Evolutionary conservation across 2,797 vertebrate species (phyloP).

Genomic region (Sebastes steindachneri): DNA sequence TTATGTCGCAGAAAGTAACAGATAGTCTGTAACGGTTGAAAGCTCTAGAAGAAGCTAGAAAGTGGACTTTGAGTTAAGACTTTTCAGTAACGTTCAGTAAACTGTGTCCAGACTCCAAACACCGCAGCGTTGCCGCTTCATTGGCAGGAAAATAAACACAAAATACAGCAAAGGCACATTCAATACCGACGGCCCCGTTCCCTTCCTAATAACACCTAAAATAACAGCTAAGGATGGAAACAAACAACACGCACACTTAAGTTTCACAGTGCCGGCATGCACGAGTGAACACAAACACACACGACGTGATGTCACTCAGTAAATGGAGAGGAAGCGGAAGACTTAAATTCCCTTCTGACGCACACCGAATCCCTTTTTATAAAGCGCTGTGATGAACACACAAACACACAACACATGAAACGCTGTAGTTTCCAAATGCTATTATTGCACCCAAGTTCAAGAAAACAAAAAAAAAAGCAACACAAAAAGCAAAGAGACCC

Average conservation of each 20-base stretch:
- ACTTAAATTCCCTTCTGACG: slow-evolving; percentile 27
- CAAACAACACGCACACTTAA: background rate
- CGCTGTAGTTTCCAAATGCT: slow-evolving; percentile 33
- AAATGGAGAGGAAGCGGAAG: background rate
- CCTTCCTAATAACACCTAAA: slow-evolving; percentile 34
- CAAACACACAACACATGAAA: background rate
- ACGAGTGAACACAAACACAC: background rate
- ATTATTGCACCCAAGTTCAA: slow-evolving; percentile 76
- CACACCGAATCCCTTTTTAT: slow-evolving; percentile 54
- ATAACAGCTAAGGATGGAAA: background rate
- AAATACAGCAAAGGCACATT: slow-evolving; percentile 69
- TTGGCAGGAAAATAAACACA: slow-evolving; percentile 18
- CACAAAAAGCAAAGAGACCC: slow-evolving; percentile 7
- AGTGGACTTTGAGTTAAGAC: too few relatives aligned
- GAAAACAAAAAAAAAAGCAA: slow-evolving; percentile 15
- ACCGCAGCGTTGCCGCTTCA: slow-evolving; percentile 7
- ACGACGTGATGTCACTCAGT: background rate
- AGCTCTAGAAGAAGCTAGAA: background rate
- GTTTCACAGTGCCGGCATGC: slow-evolving; percentile 1
- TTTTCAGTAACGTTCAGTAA: background rate
- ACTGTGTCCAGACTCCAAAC: slow-evolving; percentile 15
- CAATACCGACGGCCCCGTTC: slow-evolving; percentile 19
- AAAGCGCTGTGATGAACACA: slow-evolving; percentile 7
- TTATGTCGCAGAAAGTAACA: background rate
- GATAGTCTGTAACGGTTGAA: background rate